phyloP scores from a whole-genome alignment of 1,140 invertebrate genomes.

The Caerostris darwini region DNA sequence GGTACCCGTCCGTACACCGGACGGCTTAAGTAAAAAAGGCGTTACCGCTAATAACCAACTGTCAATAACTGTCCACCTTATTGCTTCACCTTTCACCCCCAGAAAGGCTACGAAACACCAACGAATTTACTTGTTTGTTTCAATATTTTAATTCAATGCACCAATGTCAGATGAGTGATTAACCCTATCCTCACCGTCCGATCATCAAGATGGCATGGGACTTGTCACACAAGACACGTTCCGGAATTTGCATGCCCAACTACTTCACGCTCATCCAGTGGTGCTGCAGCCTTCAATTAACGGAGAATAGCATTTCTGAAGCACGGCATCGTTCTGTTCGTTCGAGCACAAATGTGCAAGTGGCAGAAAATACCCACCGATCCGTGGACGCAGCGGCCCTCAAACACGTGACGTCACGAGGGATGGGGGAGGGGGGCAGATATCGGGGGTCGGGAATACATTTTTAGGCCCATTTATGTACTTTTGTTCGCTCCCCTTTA shows the following conservation, averaged over 20 bases:
- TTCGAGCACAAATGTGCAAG: slow-evolving; percentile 60
- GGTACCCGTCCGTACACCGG: neutral
- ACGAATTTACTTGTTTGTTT: neutral
- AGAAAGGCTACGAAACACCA: neutral
- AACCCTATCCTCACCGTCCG: neutral
- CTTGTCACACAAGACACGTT: neutral
- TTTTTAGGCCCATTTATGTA: slow-evolving; percentile 30
- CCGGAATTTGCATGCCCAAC: neutral
- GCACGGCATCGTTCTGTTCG: neutral
- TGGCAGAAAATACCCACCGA: slow-evolving; percentile 55
- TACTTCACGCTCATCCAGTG: slow-evolving; percentile 19
- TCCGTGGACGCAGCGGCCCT: slow-evolving; percentile 35
- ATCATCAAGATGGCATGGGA: neutral
- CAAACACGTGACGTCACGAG: slow-evolving; percentile 68
- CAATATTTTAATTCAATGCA: neutral
- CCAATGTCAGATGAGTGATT: neutral
- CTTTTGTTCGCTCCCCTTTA: neutral
- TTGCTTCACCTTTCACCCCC: neutral
- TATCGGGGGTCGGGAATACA: slow-evolving; percentile 41
- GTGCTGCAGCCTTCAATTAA: slow-evolving; percentile 45
- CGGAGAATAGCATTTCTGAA: neutral
- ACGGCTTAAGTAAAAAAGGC: neutral
- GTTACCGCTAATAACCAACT: no score
- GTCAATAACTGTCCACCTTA: neutral
- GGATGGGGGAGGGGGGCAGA: slow-evolving; percentile 23